These are phyloP conservation scores for Noctua janthina DNA, from an alignment of 2,888 invertebrate species.

Conservation along the genomic window DNA sequence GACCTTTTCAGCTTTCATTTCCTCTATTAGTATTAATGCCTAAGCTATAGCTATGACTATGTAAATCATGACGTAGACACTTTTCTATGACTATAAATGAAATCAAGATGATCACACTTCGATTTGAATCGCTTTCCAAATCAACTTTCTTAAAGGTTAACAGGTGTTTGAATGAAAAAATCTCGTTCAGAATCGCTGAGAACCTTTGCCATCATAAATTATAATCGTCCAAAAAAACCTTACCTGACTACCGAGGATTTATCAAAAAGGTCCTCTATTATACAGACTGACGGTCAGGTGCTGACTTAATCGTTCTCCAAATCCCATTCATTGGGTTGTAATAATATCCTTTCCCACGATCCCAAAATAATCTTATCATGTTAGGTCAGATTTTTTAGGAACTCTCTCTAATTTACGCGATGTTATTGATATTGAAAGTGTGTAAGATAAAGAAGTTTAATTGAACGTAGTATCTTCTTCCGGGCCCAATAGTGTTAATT, in stretches of 20 bases:
- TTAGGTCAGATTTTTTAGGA: conserved; percentile 64
- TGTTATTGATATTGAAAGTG: background rate
- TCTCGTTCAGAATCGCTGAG: conserved; percentile 43
- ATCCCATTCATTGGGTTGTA: conserved; percentile 72
- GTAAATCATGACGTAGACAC: conserved; percentile 56
- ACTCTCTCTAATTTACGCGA: background rate
- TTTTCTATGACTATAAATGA: conserved; percentile 48
- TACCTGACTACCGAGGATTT: conserved; percentile 80
- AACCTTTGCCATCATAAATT: conserved; percentile 51
- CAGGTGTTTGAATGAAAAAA: conserved; percentile 65
- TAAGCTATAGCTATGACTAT: conserved; percentile 21
- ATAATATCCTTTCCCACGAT: conserved; percentile 83
- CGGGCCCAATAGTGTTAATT: background rate
- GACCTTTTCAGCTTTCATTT: conserved; percentile 29
- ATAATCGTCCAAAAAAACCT: conserved; percentile 71
- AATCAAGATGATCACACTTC: conserved; percentile 60
- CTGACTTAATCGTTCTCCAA: conserved; percentile 77
- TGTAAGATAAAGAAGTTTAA: background rate
- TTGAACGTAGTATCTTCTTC: background rate
- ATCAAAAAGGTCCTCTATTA: conserved; percentile 73
- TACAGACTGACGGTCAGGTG: conserved; percentile 79
- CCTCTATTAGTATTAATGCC: conserved; percentile 7
- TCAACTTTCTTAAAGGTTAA: conserved; percentile 63
- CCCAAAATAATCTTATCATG: conserved; percentile 66
- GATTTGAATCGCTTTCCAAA: conserved; percentile 71